A percentile compares a stretch with the other conserved stretches of the same genome.
Conservation (phyloP, 2,797 vertebrate species). For the Manis javanica region DNA sequence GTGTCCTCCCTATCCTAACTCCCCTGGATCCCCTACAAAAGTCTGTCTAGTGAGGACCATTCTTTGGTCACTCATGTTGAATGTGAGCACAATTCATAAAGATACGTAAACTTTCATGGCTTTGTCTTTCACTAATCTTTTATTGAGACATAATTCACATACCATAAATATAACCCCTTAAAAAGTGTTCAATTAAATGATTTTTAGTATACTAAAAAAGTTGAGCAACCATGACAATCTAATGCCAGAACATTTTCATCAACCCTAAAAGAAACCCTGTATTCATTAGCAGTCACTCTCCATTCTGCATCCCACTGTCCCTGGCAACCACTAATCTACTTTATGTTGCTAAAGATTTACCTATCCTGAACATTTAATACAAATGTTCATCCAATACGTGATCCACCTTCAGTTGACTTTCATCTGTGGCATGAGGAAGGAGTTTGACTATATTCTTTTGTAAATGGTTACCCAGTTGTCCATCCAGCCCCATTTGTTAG, state of each 20-base stretch:
- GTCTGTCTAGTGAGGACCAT: neutral
- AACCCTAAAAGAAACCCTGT: neutral
- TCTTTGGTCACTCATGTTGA: neutral
- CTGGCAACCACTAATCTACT: conserved; percentile 5
- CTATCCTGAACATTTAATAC: neutral
- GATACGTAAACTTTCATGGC: neutral
- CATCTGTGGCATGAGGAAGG: neutral
- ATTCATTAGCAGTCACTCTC: neutral
- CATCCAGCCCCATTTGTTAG: neutral
- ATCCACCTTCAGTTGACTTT: neutral
- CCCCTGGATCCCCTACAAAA: neutral
- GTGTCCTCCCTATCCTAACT: neutral
- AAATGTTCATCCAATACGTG: neutral
- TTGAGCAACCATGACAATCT: neutral
- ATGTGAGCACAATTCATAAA: neutral
- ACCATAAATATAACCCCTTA: neutral
- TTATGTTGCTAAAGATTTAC: neutral
- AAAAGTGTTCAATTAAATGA: neutral
- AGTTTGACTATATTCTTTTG: neutral
- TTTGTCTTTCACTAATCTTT: neutral
- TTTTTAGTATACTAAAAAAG: neutral
- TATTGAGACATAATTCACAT: neutral
- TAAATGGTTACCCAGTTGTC: neutral
- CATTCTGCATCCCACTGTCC: neutral
- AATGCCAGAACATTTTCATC: neutral